Conservation (phyloP, 2,888 invertebrate species). For the Subacronicta megacephala region DNA sequence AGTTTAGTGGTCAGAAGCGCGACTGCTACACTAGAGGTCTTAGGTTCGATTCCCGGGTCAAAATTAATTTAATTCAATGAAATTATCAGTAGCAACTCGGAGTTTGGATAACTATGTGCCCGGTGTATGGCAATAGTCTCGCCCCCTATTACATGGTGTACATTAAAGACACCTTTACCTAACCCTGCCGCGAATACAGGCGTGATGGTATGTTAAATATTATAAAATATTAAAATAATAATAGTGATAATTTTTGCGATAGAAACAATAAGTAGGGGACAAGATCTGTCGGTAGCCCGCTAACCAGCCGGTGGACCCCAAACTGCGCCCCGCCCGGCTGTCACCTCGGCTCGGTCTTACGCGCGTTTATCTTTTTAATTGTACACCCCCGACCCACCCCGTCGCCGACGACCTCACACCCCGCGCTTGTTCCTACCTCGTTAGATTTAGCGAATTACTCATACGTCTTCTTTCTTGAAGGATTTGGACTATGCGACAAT, state of each 20-base stretch:
- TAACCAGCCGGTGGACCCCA: slow-evolving; percentile 84
- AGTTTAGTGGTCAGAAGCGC: too few species aligned
- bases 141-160: too few species aligned
- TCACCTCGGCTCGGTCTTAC: slow-evolving; percentile 82
- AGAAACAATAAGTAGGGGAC: slow-evolving; percentile 61
- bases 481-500: slow-evolving; percentile 2
- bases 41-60: too few species aligned
- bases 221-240: too few species aligned
- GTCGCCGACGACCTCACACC: slow-evolving; percentile 41
- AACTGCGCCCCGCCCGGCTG: slow-evolving; percentile 72
- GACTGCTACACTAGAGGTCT: too few species aligned
- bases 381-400: slow-evolving; percentile 65
- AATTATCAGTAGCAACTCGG: too few species aligned
- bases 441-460: slow-evolving; percentile 72
- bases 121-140: too few species aligned
- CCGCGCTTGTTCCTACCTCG: slow-evolving; percentile 74
- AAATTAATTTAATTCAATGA: too few species aligned
- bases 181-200: too few species aligned
- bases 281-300: slow-evolving; percentile 82
- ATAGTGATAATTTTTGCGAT: slow-evolving; percentile 19
- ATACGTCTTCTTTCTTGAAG: slow-evolving; percentile 42
- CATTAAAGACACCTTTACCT: too few species aligned
- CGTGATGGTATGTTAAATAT: too few species aligned
- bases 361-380: slow-evolving; percentile 89
- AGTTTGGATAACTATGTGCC: too few species aligned